A percentile compares a stretch with the other conserved stretches of the same genome.
These are phyloP conservation scores for Eilema caniola DNA, from an alignment of 2,888 invertebrate species.

Conservation along the genomic window DNA sequence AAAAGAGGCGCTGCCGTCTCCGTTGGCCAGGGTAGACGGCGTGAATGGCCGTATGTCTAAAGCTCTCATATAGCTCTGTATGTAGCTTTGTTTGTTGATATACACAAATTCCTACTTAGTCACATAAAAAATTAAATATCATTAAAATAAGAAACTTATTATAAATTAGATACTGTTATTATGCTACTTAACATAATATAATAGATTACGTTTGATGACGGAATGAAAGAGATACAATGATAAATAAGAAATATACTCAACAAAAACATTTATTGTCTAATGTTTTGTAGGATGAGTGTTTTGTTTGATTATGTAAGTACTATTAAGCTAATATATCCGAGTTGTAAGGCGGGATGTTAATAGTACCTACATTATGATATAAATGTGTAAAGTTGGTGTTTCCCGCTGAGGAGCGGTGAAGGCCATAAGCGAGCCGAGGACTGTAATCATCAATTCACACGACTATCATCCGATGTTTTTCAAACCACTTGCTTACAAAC, in stretches of 20 bases:
- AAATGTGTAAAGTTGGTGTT: too few species aligned
- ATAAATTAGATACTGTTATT: background rate
- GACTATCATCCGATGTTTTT: too few species aligned
- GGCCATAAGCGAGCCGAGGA: too few species aligned
- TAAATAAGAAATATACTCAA: background rate
- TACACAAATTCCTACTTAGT: background rate
- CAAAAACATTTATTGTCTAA: background rate
- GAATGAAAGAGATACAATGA: background rate
- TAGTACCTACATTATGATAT: too few species aligned
- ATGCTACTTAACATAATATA: background rate
- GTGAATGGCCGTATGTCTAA: too few species aligned
- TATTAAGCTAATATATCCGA: background rate
- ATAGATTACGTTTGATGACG: background rate
- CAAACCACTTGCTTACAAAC: too few species aligned
- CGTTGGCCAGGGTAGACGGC: too few species aligned
- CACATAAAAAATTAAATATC: background rate
- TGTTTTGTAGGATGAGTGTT: background rate
- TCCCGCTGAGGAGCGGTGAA: too few species aligned
- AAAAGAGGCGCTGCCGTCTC: too few species aligned
- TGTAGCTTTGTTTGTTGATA: background rate
- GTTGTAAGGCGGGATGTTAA: too few species aligned
- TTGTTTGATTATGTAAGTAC: background rate
- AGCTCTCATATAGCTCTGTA: background rate
- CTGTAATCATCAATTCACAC: too few species aligned
- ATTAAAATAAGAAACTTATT: background rate